Conservation (phyloP, 2,797 vertebrate genomes). For the Catamblyrhynchus diadema region DNA sequence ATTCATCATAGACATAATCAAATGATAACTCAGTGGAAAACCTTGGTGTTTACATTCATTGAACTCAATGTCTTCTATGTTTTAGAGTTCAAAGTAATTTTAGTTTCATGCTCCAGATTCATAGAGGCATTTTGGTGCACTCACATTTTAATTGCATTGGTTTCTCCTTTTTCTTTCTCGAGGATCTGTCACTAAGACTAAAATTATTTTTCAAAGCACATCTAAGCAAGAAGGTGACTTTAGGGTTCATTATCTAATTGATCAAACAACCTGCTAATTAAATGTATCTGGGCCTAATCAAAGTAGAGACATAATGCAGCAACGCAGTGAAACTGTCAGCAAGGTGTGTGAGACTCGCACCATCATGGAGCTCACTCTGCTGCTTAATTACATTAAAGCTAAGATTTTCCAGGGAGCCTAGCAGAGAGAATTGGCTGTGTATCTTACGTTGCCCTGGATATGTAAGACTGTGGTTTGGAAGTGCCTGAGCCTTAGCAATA, state of each 20-base stretch:
- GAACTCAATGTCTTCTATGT: background rate
- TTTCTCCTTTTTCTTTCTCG: background rate
- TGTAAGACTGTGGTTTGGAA: background rate
- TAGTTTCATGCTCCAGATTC: background rate
- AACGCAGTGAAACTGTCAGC: constrained; percentile 42
- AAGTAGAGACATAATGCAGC: constrained; percentile 53
- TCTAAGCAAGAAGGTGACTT: constrained; percentile 70
- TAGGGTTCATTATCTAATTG: constrained; percentile 71
- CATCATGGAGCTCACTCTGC: background rate
- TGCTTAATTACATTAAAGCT: constrained; percentile 39
- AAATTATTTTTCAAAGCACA: constrained; percentile 66
- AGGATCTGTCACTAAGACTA: constrained; percentile 34
- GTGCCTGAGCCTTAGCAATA: background rate
- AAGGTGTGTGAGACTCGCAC: background rate
- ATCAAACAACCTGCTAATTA: constrained; percentile 73
- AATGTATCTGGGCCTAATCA: constrained; percentile 72
- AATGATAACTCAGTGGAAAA: background rate
- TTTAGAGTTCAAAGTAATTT: background rate
- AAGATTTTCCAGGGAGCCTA: background rate
- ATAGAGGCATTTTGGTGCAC: background rate
- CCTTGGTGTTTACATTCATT: background rate
- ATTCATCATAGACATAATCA: background rate
- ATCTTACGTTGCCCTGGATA: background rate
- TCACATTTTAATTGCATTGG: constrained; percentile 46
- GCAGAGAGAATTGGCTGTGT: background rate